A percentile compares a stretch with the other conserved stretches of the same genome.
Conservation (phyloP, 2,113 vertebrate genomes). For the Perca schrenkii region DNA sequence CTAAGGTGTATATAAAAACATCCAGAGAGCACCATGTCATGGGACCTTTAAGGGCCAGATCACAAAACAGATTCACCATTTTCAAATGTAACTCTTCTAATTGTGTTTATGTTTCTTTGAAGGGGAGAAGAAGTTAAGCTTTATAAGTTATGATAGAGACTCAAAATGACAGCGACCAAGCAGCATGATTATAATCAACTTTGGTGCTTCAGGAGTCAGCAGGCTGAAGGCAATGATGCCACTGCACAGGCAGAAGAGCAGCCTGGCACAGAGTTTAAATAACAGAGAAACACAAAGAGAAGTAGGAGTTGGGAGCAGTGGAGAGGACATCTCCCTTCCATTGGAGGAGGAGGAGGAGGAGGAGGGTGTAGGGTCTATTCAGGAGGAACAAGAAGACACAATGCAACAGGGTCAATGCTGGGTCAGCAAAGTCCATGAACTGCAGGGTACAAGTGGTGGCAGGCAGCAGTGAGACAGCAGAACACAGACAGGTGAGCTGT, state of each 20-base stretch:
- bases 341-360: slow-evolving; percentile 37
- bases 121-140: background rate
- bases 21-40: too few relatives aligned
- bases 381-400: slow-evolving; percentile 85
- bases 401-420: slow-evolving; percentile 86
- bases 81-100: slow-evolving; percentile 4
- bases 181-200: background rate
- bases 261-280: slow-evolving; percentile 33
- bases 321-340: slow-evolving; percentile 49
- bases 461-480: slow-evolving; percentile 35
- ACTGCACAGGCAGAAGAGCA: slow-evolving; percentile 18
- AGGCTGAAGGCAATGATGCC: slow-evolving; percentile 29
- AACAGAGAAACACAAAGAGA: slow-evolving; percentile 54
- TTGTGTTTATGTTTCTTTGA: background rate
- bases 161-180: background rate
- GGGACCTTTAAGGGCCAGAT: background rate
- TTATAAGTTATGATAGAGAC: background rate
- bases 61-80: background rate
- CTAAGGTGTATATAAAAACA: too few relatives aligned
- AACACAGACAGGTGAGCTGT: slow-evolving; percentile 57
- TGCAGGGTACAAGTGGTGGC: slow-evolving; percentile 61
- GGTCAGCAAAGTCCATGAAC: slow-evolving; percentile 94
- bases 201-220: background rate
- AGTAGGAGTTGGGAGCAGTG: slow-evolving; percentile 28
- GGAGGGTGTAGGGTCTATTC: slow-evolving; percentile 85